Conservation (phyloP, 2,888 invertebrate species). For the Physocephala rufipes region DNA sequence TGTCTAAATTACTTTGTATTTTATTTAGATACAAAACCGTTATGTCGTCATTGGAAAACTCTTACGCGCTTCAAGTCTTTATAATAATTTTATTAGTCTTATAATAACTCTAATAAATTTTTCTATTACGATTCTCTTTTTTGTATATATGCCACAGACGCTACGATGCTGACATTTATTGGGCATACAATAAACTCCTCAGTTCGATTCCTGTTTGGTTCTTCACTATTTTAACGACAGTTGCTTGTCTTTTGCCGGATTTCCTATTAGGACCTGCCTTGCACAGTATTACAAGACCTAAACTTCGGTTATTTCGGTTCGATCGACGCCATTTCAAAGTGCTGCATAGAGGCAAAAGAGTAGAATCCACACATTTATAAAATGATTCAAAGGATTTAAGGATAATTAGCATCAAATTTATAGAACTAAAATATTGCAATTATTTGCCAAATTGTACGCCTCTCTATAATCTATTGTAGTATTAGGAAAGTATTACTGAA, state of each 20-base stretch:
- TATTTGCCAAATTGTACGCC: too few species aligned
- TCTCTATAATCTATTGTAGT: too few species aligned
- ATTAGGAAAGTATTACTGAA: too few species aligned
- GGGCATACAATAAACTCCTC: conserved; percentile 72
- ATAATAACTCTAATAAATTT: too few species aligned
- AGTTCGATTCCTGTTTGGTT: conserved; percentile 71
- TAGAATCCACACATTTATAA: conserved; percentile 56
- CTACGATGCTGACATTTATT: conserved; percentile 69
- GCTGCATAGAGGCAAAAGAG: conserved; percentile 49
- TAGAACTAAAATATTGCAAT: too few species aligned
- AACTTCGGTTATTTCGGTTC: conserved; percentile 58
- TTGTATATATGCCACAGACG: conserved; percentile 62
- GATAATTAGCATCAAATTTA: conserved; percentile 8
- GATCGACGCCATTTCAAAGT: conserved; percentile 48
- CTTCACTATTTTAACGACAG: conserved; percentile 67
- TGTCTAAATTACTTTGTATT: too few species aligned
- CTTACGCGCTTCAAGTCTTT: too few species aligned
- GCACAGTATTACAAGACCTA: conserved; percentile 55
- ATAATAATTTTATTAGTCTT: too few species aligned
- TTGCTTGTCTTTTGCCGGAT: conserved; percentile 71
- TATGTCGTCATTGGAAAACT: too few species aligned
- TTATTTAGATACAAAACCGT: too few species aligned
- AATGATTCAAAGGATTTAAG: too few species aligned
- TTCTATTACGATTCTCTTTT: conserved; percentile 37
- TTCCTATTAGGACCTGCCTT: conserved; percentile 58